phyloP scores from a whole-genome alignment of 2,113 vertebrate genomes.

The Ivindomyrus marchei region DNA sequence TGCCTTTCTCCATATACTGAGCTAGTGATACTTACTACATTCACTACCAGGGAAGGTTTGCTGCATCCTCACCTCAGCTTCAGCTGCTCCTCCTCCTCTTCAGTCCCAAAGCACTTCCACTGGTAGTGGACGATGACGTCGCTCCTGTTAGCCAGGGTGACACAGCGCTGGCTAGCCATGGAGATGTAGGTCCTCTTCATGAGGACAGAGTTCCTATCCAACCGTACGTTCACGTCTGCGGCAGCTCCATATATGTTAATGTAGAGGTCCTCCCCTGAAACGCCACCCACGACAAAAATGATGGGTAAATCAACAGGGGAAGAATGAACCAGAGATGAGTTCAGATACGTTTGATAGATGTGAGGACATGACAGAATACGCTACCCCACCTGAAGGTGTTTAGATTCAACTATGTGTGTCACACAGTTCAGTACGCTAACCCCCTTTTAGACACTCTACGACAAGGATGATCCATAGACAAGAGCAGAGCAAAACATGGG shows the following conservation, averaged over 20 bases:
- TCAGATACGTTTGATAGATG: neutral
- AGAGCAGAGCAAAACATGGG: neutral
- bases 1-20: neutral
- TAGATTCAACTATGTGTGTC: neutral
- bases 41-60: neutral
- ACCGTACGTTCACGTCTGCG: slow-evolving; percentile 61
- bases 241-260: slow-evolving; percentile 65
- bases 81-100: slow-evolving; percentile 60
- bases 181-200: slow-evolving; percentile 68
- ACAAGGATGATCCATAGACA: neutral
- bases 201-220: slow-evolving; percentile 58
- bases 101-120: slow-evolving; percentile 65
- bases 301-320: neutral
- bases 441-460: neutral
- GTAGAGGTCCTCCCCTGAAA: slow-evolving; percentile 67
- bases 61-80: slow-evolving; percentile 54
- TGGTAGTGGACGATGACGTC: slow-evolving; percentile 64
- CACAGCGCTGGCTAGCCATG: slow-evolving; percentile 46
- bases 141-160: slow-evolving; percentile 68
- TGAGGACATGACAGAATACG: neutral
- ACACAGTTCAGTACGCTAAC: neutral
- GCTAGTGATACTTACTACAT: neutral
- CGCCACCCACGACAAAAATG: neutral
- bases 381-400: neutral
- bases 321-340: neutral